Base-by-base conservation (phyloP, 2,797 vertebrate genomes). In the Danio jaintianensis region DNA sequence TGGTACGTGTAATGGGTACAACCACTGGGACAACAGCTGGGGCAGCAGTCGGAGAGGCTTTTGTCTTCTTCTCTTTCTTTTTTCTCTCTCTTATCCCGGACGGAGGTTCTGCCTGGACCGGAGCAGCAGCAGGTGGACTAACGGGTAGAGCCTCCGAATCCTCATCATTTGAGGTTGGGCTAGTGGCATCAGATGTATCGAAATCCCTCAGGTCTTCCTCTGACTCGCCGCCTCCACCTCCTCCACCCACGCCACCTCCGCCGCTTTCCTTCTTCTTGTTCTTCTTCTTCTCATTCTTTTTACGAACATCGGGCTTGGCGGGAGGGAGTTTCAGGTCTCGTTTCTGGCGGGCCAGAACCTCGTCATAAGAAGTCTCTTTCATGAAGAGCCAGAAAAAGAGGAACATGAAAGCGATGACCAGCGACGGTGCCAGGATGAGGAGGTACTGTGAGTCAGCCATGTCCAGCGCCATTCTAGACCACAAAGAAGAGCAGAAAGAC, bases 341-440 rank as follows among this genome's bases (percentile, higher is more conserved):
- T 85, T 96, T 99, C 88, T 99, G 97, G 75, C 95, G 95, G 5
- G 96, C 98, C 40, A 99, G 93, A 85, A 98, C 95, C 90, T 99
- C 97, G 18, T 99, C 97, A 0, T 98, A 98, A 1, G 98, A 96
- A 7, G 98, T 99, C 91, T 99, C 97, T 89, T 98, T 99, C 96
- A 98, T 99, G 91, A 98, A 99, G 87, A 99, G 96, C 96, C 97
- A 99, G 92, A 99, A 99, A 93, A 98, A 99, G 82, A 99, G 95
- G 92, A 99, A 98, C 93, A 98, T 97, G 85, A 97, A 94, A 66
- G 95, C 93, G 43, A 99, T 96, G 85, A 98, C 96, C 88, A 99
- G 93, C 16, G 95, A 94, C 84, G 97, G 97, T 84, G 97, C 94
- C 90, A 99, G 93, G 92, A 99, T 91, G 87, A 98, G 95, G 75